These are phyloP conservation scores for Conops quadrifasciatus DNA, from an alignment of 2,888 invertebrate species.

Conservation along the genomic window DNA sequence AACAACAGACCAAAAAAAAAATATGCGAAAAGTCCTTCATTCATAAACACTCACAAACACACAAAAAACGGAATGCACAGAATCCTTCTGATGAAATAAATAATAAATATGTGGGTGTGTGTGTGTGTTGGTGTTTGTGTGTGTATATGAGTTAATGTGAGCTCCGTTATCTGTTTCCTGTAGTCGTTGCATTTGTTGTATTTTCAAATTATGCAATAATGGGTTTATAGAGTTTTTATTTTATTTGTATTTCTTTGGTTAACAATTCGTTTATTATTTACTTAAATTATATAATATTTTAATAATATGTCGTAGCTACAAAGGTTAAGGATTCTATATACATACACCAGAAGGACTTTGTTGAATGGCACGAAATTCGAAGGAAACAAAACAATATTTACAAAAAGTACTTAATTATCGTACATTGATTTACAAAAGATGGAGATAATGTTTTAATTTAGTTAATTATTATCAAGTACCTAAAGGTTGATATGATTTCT, in stretches of 20 bases:
- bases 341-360: slow-evolving; percentile 4
- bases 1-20: slow-evolving; percentile 2
- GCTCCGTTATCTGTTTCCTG: too few relatives aligned
- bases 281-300: slow-evolving; percentile 2
- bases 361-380: neutral
- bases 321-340: neutral
- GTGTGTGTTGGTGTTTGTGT: too few relatives aligned
- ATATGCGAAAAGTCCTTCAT: neutral
- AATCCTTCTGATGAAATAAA: too few relatives aligned
- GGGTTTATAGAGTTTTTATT: neutral
- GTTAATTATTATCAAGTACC: too few relatives aligned
- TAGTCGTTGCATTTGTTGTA: too few relatives aligned
- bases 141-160: too few relatives aligned
- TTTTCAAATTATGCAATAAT: too few relatives aligned
- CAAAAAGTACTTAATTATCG: neutral
- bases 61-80: neutral
- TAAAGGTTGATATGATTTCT: too few relatives aligned
- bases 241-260: slow-evolving; percentile 25
- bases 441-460: too few relatives aligned
- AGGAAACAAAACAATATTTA: slow-evolving; percentile 13
- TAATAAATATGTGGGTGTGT: too few relatives aligned
- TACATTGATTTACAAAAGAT: too few relatives aligned
- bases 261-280: neutral
- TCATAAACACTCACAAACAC: neutral
- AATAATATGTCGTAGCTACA: slow-evolving; percentile 5